phyloP scores from a whole-genome alignment of 2,888 invertebrate species.

The Gandaritis pyraliata region DNA sequence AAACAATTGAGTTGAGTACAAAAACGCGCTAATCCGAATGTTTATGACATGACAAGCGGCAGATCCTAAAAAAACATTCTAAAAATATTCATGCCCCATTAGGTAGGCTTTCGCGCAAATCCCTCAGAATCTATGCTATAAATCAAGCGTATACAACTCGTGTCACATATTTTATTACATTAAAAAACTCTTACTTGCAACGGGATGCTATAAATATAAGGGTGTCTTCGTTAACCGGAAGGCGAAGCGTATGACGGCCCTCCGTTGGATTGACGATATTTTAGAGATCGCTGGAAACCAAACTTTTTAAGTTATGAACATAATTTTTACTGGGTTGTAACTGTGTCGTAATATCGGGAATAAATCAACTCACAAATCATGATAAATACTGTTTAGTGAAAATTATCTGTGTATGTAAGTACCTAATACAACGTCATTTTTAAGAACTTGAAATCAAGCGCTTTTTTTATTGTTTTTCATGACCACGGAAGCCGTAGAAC shows the following conservation, averaged over 20 bases:
- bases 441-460: too few species aligned
- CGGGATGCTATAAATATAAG: constrained; percentile 70
- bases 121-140: constrained; percentile 38
- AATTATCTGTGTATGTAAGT: too few species aligned
- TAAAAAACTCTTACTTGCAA: constrained; percentile 50
- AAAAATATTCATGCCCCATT: constrained; percentile 40
- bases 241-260: too few species aligned
- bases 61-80: constrained; percentile 30
- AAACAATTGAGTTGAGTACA: constrained; percentile 19
- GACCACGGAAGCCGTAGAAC: neutral
- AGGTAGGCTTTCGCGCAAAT: constrained; percentile 35
- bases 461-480: neutral
- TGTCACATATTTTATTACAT: constrained; percentile 49
- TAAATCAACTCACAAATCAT: too few species aligned
- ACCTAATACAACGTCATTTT: too few species aligned
- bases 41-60: constrained; percentile 20
- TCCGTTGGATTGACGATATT: too few species aligned
- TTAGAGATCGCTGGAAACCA: too few species aligned
- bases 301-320: too few species aligned
- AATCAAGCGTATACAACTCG: constrained; percentile 37
- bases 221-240: too few species aligned
- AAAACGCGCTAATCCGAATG: constrained; percentile 26
- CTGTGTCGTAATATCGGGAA: too few species aligned
- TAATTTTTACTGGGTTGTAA: too few species aligned
- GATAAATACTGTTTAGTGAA: too few species aligned